Conservation (phyloP, 2,888 invertebrate species). For the Sipha maydis region DNA sequence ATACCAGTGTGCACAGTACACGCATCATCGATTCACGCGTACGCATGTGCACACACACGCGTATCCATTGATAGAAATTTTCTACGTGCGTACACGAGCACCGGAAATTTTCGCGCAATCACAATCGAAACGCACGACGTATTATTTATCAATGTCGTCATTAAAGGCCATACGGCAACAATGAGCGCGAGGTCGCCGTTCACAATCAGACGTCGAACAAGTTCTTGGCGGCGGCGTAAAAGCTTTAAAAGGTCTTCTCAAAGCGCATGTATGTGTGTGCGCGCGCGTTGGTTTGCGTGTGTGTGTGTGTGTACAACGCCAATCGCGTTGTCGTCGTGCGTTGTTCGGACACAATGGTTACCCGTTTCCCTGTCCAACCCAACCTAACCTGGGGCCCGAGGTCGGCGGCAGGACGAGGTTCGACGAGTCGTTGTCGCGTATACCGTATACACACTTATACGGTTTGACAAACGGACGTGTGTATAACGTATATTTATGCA, state of each 20-base stretch:
- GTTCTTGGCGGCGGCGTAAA: conserved; percentile 32
- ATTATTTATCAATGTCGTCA: conserved; percentile 58
- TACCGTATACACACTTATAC: not conserved
- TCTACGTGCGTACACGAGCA: not conserved
- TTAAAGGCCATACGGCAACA: conserved; percentile 31
- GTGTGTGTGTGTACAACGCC: not conserved
- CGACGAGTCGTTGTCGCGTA: not conserved
- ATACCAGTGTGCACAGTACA: too few species aligned
- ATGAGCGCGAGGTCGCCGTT: not conserved
- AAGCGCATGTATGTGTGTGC: not conserved
- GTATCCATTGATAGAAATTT: not conserved
- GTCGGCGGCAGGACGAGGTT: not conserved
- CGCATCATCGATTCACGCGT: not conserved
- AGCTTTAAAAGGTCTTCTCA: conserved; percentile 43
- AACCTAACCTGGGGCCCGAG: too few species aligned
- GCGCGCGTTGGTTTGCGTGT: too few species aligned
- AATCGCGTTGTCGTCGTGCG: not conserved
- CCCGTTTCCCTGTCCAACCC: not conserved
- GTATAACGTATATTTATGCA: not conserved
- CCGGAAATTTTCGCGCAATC: conserved; percentile 34
- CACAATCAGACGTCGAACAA: conserved; percentile 54
- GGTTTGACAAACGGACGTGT: conserved; percentile 32
- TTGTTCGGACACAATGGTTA: conserved; percentile 48
- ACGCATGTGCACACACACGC: too few species aligned
- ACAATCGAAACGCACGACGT: conserved; percentile 19